Evolutionary conservation across 2,113 vertebrate genomes (phyloP).

Genomic region (Chloroceryle aenea): DNA sequence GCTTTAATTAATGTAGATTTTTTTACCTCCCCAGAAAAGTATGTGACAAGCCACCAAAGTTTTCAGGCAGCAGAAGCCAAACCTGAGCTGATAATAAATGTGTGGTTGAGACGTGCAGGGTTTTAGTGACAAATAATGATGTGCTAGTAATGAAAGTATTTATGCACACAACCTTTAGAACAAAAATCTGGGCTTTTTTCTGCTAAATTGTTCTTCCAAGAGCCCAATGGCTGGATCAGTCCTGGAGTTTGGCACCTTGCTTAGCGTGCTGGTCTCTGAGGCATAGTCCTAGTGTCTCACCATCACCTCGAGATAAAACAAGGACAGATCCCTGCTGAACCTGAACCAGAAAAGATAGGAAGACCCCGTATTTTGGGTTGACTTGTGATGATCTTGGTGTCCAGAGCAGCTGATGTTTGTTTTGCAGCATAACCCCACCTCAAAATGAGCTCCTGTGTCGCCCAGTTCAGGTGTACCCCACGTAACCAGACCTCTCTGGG

Average conservation of each 20-base stretch:
- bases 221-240: background rate
- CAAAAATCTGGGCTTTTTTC: background rate
- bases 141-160: background rate
- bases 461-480: background rate
- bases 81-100: background rate
- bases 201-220: background rate
- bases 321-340: background rate
- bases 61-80: background rate
- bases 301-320: accelerated
- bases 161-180: background rate
- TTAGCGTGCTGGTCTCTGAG: background rate
- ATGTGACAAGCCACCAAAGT: background rate
- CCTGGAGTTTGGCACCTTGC: background rate
- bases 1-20: background rate
- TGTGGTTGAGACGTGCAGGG: background rate
- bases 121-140: too few species aligned
- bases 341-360: background rate
- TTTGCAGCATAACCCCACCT: background rate
- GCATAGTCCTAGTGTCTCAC: background rate
- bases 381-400: background rate
- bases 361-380: background rate
- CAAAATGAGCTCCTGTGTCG: accelerated
- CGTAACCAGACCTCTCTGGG: background rate
- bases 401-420: background rate
- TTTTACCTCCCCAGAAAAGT: background rate